A percentile compares a stretch with the other conserved stretches of the same genome.
Conservation (phyloP, 1,140 invertebrate species). For the Bombus terrestris region DNA sequence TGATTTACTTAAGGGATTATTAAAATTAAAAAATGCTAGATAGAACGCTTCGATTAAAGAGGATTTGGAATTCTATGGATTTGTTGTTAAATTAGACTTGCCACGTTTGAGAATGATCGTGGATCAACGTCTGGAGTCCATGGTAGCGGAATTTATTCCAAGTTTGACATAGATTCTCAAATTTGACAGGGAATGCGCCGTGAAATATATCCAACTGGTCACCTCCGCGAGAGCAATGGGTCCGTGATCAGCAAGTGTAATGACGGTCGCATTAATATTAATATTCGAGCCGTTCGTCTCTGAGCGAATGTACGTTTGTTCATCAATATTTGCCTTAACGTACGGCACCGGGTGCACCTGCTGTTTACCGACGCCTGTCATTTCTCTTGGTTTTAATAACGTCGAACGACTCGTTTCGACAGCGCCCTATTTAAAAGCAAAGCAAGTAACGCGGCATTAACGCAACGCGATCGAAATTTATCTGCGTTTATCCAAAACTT, state of each 20-base stretch:
- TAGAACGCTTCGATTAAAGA: no score
- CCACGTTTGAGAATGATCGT: not conserved
- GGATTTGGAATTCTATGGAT: not conserved
- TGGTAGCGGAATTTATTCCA: not conserved
- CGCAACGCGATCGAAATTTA: not conserved
- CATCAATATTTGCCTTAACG: slow-evolving; percentile 61
- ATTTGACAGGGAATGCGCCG: not conserved
- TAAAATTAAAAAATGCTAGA: no score
- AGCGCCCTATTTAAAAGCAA: not conserved
- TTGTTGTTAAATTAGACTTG: not conserved
- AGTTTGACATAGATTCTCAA: not conserved
- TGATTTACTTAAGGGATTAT: not conserved
- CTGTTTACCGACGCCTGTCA: slow-evolving; percentile 35
- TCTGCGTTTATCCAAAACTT: not conserved
- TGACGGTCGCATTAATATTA: slow-evolving; percentile 56
- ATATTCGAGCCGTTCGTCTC: slow-evolving; percentile 30
- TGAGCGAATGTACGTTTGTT: slow-evolving; percentile 36
- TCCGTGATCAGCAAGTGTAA: slow-evolving; percentile 53
- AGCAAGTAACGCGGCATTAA: not conserved
- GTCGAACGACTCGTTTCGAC: not conserved
- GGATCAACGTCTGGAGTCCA: no score
- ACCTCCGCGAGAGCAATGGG: not conserved
- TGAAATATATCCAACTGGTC: slow-evolving; percentile 5
- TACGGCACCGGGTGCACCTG: slow-evolving; percentile 10
- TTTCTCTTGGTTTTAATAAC: slow-evolving; percentile 30